Evolutionary conservation across 2,797 vertebrate species (phyloP), one percentile per base, ranked within the genome.

Genomic region (Phalanger gymnotis): DNA sequence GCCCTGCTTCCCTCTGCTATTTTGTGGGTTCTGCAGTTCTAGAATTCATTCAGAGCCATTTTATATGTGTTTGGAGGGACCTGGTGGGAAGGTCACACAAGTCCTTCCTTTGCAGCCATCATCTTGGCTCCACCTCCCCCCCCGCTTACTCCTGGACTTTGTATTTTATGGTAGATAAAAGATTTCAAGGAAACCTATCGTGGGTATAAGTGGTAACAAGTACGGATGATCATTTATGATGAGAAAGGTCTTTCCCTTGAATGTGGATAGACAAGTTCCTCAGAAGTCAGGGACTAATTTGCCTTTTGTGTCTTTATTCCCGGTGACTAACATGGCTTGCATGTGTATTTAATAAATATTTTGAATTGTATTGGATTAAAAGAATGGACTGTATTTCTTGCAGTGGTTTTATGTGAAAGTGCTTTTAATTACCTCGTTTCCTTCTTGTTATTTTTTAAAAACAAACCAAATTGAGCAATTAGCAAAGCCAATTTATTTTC

Each of bases 131-230:
- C n/a, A n/a, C n/a, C n/a, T n/a, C n/a, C n/a, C n/a, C n/a, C n/a
- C n/a, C n/a, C n/a, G n/a, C n/a, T n/a, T n/a, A n/a, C n/a, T n/a
- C n/a, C n/a, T 93, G 2, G 5, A 57, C 54, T 55, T 96, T 95
- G 91, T 31, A 92, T 94, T 95, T 97, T 95, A 56, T 95, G 27
- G 58, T 56, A 91, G 25, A 90, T 27, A 5, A 96, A 93, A 97
- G 90, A 92, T 92, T 91, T 51, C 27, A 47, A 90, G 19, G 1
- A 94, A 47, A 73, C 54, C 87, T 92, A 30, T 54, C 4, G 11
- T 52, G 66, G 34, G 58, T 90, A 94, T 51, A 95, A 95, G 92
- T 91, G 13, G 57, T 54, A 92, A 27, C 56, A 57, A 53, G 93
- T 22, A 92, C 40, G 94, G 25, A 89, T 94, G 92, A 92, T 87